These are phyloP conservation scores for Dolomedes plantarius DNA, from an alignment of 2,888 invertebrate species.

Conservation along the genomic window DNA sequence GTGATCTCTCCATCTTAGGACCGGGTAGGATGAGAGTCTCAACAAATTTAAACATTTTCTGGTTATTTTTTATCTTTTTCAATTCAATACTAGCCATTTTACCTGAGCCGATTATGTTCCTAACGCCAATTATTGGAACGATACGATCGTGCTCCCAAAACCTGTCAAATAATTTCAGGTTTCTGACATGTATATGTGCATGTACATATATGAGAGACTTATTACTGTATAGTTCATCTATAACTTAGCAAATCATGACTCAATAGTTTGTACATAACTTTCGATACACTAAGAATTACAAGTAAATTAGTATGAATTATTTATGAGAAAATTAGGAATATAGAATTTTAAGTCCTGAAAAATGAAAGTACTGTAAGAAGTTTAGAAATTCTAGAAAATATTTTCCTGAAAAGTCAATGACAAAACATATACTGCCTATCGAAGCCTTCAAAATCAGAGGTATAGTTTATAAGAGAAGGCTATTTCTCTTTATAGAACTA, in stretches of 20 bases:
- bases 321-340: constrained; percentile 30
- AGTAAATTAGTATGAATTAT: constrained; percentile 19
- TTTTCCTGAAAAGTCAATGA: constrained; percentile 41
- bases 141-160: neutral
- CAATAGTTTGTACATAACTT: constrained; percentile 38
- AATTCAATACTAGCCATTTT: constrained; percentile 3
- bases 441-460: constrained; percentile 37
- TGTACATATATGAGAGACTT: constrained; percentile 13
- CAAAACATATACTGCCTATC: constrained; percentile 51
- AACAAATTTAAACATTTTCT: neutral
- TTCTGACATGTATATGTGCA: constrained; percentile 1
- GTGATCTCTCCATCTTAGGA: too few species aligned
- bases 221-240: constrained; percentile 33
- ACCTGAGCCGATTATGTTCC: neutral
- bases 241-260: constrained; percentile 48
- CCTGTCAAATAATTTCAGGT: neutral
- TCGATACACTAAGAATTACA: constrained; percentile 17
- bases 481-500: constrained; percentile 36
- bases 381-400: constrained; percentile 45
- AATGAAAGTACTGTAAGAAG: constrained; percentile 24
- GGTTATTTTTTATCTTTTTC: neutral
- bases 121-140: neutral
- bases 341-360: constrained; percentile 50
- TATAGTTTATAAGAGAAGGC: constrained; percentile 1
- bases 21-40: neutral